Evolutionary conservation across 2,888 invertebrate species (phyloP), one percentile per base, ranked within the genome.

Genomic region (Lochmaea crataegi): DNA sequence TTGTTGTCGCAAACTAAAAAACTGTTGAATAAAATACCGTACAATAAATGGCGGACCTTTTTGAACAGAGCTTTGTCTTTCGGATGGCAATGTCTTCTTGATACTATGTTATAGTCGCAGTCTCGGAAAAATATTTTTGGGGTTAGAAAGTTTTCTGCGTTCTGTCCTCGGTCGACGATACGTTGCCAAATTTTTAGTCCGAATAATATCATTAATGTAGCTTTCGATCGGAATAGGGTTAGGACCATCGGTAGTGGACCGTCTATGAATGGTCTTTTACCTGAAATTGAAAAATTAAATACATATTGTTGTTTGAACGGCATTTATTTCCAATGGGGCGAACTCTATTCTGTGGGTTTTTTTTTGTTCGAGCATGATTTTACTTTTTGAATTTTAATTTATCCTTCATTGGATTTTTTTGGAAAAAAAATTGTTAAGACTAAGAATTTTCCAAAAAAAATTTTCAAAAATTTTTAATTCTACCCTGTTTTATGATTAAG

Each of bases 171-270:
- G 79, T 92, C 92, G 5, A 92, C 82, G 65, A 92, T 84, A 77
- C 88, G 86, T 53, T 90, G 88, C 48, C 91, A 80, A 0, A 91
- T 87, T 16, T 90, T 85, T 78, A 89, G 89, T 0, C 90, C 91
- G 14, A 90, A 82, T 0, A 91, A 83, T 79, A 89, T 90, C 53
- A 88, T 86, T 5, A 89, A 79, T 60, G 86, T 80, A 73, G 88
- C 87, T 1, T 81, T 68, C 0, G 90, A 90, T 0, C 87, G 85
- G 18, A 91, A 87, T 81, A 91, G 85, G 14, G 81, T 79, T 71
- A 90, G 82, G 0, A 91, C 80, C 41, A 88, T 82, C 7, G 86
- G 85, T n/a, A 91, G 84, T 12, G 90, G 81, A 22, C 87, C 86
- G 14, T 87, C 85, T 0, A 86, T 85, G n/a, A 91, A 85, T 18